phyloP scores from a whole-genome alignment of 1,140 invertebrate species.

The Neodiprion fabricii region DNA sequence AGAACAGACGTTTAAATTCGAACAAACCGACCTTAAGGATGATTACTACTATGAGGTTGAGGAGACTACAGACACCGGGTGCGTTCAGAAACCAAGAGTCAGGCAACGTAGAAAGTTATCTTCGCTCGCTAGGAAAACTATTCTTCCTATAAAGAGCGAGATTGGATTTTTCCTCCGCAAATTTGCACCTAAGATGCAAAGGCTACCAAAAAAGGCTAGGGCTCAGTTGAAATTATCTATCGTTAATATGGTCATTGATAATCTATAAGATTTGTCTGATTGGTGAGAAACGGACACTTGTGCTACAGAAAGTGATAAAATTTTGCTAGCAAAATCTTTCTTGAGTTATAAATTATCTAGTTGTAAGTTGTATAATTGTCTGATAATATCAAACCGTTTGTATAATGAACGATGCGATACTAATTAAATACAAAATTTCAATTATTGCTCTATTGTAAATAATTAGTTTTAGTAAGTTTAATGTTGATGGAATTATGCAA shows the following conservation, averaged over 20 bases:
- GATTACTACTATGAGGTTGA: constrained; percentile 29
- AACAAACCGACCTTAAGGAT: constrained; percentile 28
- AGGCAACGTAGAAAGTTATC: constrained; percentile 26
- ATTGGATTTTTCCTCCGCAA: constrained; percentile 49
- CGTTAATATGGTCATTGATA: constrained; percentile 54
- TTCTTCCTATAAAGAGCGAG: constrained; percentile 55
- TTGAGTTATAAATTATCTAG: too few relatives aligned
- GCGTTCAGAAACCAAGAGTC: constrained; percentile 8
- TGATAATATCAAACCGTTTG: too few relatives aligned
- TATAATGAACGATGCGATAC: too few relatives aligned
- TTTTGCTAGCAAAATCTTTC: too few relatives aligned
- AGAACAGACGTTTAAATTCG: constrained; percentile 16
- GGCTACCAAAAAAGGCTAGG: constrained; percentile 50
- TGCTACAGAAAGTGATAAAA: too few relatives aligned
- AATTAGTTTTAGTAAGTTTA: constrained; percentile 21
- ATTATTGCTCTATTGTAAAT: constrained; percentile 45
- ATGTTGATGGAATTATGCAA: constrained; percentile 15
- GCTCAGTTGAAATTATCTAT: constrained; percentile 55
- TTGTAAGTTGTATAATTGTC: too few relatives aligned
- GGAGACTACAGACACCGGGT: constrained; percentile 19
- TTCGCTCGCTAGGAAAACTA: constrained; percentile 43
- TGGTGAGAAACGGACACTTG: too few relatives aligned
- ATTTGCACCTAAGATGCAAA: constrained; percentile 50
- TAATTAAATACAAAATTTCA: too few relatives aligned
- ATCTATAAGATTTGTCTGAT: neutral